Conservation (phyloP, 2,113 vertebrate species). For the Procavia capensis region DNA sequence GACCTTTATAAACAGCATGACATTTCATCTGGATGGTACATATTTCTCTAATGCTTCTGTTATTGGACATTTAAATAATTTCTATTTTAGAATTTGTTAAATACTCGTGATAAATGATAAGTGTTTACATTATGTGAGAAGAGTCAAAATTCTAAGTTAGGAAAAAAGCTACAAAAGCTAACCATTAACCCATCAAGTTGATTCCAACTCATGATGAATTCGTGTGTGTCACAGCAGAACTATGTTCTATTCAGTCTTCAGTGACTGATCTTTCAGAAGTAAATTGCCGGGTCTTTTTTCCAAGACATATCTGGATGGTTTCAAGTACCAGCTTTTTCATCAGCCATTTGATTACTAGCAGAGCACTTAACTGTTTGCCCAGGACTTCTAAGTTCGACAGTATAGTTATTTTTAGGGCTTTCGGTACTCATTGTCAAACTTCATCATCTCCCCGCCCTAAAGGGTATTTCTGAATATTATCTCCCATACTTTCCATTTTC, state of each 20-base stretch:
- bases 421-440: not conserved
- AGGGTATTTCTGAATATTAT: not conserved
- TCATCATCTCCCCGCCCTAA: rapidly evolving
- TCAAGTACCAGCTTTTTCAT: not conserved
- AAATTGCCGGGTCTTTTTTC: not conserved
- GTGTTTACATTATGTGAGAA: not conserved
- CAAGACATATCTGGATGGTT: not conserved
- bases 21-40: not conserved
- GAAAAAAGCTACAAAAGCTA: not conserved
- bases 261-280: not conserved
- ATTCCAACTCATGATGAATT: too few relatives aligned
- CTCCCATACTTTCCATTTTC: not conserved
- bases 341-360: not conserved
- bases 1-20: not conserved
- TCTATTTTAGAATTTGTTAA: not conserved
- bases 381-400: not conserved
- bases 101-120: not conserved
- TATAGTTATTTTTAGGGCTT: not conserved
- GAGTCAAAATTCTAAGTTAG: not conserved
- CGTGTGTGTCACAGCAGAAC: too few relatives aligned
- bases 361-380: not conserved
- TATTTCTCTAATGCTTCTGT: not conserved
- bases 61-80: not conserved
- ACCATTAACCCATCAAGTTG: not conserved
- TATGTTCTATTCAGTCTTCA: not conserved